Conservation (phyloP, 2,797 vertebrate genomes). For the Mycteria americana region DNA sequence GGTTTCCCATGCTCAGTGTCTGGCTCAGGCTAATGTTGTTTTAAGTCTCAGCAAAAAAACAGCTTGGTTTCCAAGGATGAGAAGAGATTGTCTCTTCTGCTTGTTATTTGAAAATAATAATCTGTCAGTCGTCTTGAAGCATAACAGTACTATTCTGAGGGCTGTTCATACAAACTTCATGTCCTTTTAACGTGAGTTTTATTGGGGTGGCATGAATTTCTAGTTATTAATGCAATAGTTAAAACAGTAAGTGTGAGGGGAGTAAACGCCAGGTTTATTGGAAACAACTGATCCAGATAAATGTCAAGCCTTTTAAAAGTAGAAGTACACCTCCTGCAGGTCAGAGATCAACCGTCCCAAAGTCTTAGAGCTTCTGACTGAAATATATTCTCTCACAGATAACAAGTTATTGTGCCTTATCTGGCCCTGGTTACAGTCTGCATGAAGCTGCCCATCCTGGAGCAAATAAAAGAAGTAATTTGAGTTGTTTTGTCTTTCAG, state of each 20-base stretch:
- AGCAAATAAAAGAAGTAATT: constrained; percentile 9
- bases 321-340: background rate
- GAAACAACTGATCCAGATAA: background rate
- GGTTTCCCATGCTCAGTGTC: background rate
- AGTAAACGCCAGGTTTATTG: background rate
- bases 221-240: background rate
- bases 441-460: background rate
- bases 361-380: background rate
- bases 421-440: background rate
- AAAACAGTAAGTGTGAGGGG: background rate
- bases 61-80: constrained; percentile 30
- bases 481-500: constrained; percentile 1
- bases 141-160: background rate
- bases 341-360: background rate
- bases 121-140: background rate
- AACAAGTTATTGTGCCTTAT: background rate
- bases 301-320: background rate
- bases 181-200: background rate
- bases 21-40: constrained; percentile 21
- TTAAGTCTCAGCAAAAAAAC: background rate
- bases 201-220: background rate
- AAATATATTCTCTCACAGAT: background rate
- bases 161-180: background rate
- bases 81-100: constrained; percentile 13
- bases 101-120: constrained; percentile 42